A percentile compares a stretch with the other conserved stretches of the same genome.
phyloP scores from a whole-genome alignment of 2,888 invertebrate species.

The Agrypnus murinus region DNA sequence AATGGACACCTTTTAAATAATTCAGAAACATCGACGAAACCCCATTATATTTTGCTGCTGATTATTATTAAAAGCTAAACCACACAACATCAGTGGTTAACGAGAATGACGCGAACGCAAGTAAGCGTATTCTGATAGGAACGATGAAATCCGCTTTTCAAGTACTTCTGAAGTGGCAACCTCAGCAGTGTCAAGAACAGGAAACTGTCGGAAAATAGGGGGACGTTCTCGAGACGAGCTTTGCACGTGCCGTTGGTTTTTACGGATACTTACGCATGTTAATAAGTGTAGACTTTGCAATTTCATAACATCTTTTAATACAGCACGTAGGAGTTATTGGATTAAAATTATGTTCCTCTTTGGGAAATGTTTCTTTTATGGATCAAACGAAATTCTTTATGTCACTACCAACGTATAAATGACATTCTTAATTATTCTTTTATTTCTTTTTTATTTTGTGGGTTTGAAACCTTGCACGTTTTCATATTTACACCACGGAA shows the following conservation, averaged over 20 bases:
- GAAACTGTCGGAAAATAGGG: constrained; percentile 23
- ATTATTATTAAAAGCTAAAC: constrained; percentile 36
- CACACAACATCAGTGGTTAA: constrained; percentile 25
- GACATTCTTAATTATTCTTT: too few species aligned
- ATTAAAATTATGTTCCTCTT: background rate
- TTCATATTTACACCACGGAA: too few species aligned
- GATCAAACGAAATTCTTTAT: background rate
- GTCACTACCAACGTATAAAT: too few species aligned
- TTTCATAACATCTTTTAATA: constrained; percentile 20
- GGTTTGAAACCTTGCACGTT: too few species aligned
- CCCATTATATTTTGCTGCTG: constrained; percentile 7
- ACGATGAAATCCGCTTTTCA: constrained; percentile 65
- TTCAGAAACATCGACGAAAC: constrained; percentile 1
- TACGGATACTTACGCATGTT: constrained; percentile 46
- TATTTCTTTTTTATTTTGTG: too few species aligned
- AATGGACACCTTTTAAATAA: background rate
- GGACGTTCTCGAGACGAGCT: constrained; percentile 32
- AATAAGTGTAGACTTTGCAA: constrained; percentile 38
- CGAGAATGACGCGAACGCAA: constrained; percentile 56
- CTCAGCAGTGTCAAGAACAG: constrained; percentile 59
- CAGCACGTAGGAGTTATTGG: constrained; percentile 15
- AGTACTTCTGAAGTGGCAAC: constrained; percentile 64
- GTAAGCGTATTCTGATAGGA: constrained; percentile 65
- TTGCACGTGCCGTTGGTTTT: constrained; percentile 45
- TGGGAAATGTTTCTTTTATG: background rate